phyloP scores from a whole-genome alignment of 2,888 invertebrate species.

The Microplitis deprimator region DNA sequence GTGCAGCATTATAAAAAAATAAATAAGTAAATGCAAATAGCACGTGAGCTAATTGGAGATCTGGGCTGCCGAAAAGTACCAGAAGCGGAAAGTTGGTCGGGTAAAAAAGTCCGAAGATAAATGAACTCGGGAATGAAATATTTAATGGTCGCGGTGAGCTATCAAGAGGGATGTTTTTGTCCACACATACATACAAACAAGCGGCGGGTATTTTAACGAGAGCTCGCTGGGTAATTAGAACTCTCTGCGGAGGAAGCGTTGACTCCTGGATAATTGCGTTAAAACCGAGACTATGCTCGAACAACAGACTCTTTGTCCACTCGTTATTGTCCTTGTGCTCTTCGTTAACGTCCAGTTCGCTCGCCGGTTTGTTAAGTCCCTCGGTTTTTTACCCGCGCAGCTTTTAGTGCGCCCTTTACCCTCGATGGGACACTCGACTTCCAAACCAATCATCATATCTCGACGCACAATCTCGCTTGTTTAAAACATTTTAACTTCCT shows the following conservation, averaged over 20 bases:
- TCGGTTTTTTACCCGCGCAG: not conserved
- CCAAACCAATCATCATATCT: not conserved
- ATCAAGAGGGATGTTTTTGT: constrained; percentile 49
- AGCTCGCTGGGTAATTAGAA: constrained; percentile 65
- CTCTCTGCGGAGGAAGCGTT: constrained; percentile 41
- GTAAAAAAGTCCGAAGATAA: not conserved
- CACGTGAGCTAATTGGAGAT: not conserved
- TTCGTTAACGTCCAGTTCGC: constrained; percentile 10
- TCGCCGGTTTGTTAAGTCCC: constrained; percentile 4
- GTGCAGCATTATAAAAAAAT: not conserved
- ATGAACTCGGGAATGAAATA: not conserved
- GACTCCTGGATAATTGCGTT: constrained; percentile 61
- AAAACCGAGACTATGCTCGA: constrained; percentile 40
- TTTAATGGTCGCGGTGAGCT: not conserved
- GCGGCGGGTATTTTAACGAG: constrained; percentile 63
- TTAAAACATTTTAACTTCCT: not conserved
- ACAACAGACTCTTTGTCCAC: constrained; percentile 22
- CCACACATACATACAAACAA: not conserved
- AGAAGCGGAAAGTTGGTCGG: not conserved
- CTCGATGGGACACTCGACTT: not conserved
- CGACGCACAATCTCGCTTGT: not conserved
- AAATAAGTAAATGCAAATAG: not conserved
- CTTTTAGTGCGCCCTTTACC: constrained; percentile 10
- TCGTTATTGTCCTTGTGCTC: constrained; percentile 17
- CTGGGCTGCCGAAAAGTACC: not conserved